Evolutionary conservation across 53 echinoderm and acorn worm genomes (phyloP), one percentile per base, ranked within the genome.

Genomic region (Echinometra lucunter): DNA sequence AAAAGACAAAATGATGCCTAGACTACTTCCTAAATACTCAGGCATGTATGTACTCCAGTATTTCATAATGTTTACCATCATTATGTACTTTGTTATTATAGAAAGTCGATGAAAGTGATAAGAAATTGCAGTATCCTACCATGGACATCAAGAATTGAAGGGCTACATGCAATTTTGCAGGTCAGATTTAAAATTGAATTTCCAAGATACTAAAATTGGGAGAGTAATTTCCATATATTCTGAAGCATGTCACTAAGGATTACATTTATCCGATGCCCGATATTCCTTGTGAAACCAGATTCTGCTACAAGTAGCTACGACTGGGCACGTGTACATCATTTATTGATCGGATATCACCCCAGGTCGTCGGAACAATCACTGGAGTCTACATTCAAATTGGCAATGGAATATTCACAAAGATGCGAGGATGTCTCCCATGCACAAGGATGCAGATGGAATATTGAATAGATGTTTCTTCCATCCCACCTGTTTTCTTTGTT

Each of bases 351-450:
- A 40, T 21, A 81, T 81, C 18, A 6, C 44, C 44, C 40, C 44
- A 19, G 81, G 44, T 81, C 81, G 44, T 8, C 4, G 21, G n/a
- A 81, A 81, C 81, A 81, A 81, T 81, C 81, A 44, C 18, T 81
- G 4, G 44, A 18, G 81, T 81, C 42, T 44, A 42, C 81, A 81
- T 21, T 44, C 81, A 44, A 42, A 44, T 81, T 81, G 81, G 42
- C 81, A 21, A 81, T 81, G 81, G 44, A 81, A 81, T 81, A 81
- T 81, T 44, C 81, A 81, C 23, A 81, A 44, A 81, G 42, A 42
- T n/a, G n/a, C 44, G 0, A 21, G 21, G 44, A 81, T 25, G 53
- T 1, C 44, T 81, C 44, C 27, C 18, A 4, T 0, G 30, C 21
- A 7, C 23, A 81, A 44, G 44, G 81, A 81, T 44, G 44, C 44